phyloP scores from a whole-genome alignment of 2,113 vertebrate species.

The Mungos mungo region DNA sequence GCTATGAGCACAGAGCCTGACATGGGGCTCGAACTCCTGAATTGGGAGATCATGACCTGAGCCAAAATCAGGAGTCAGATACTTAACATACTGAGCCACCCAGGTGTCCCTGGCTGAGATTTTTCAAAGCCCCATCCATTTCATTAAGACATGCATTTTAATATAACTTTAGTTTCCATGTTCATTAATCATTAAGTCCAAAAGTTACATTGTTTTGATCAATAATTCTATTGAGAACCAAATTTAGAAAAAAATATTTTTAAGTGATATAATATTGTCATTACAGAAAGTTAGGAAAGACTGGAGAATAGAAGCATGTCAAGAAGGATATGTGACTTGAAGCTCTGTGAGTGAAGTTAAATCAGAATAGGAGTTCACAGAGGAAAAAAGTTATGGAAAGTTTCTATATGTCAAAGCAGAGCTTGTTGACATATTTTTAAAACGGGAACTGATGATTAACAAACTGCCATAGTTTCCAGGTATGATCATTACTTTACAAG shows the following conservation, averaged over 20 bases:
- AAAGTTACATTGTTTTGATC: not conserved
- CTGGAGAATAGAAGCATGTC: not conserved
- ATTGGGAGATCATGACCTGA: too few species aligned
- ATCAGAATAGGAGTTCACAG: not conserved
- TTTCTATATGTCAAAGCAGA: not conserved
- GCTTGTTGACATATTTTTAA: not conserved
- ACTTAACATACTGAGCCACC: too few species aligned
- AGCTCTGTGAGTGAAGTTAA: constrained; percentile 5
- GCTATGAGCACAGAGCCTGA: too few species aligned
- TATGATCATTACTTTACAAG: not conserved
- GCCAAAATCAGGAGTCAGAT: too few species aligned
- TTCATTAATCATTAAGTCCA: not conserved
- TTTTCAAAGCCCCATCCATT: not conserved
- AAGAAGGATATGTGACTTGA: not conserved
- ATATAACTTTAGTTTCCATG: not conserved
- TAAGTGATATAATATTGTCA: not conserved
- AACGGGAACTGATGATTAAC: not conserved
- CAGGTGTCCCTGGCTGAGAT: not conserved
- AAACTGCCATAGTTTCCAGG: not conserved
- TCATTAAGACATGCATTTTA: not conserved
- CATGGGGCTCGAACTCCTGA: too few species aligned
- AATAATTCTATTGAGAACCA: constrained; percentile 4
- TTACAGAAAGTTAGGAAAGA: not conserved
- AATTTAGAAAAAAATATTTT: not conserved
- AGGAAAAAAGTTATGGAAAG: not conserved